Evolutionary conservation across 2,113 vertebrate species (phyloP).

Genomic region (Xiphophorus hellerii): DNA sequence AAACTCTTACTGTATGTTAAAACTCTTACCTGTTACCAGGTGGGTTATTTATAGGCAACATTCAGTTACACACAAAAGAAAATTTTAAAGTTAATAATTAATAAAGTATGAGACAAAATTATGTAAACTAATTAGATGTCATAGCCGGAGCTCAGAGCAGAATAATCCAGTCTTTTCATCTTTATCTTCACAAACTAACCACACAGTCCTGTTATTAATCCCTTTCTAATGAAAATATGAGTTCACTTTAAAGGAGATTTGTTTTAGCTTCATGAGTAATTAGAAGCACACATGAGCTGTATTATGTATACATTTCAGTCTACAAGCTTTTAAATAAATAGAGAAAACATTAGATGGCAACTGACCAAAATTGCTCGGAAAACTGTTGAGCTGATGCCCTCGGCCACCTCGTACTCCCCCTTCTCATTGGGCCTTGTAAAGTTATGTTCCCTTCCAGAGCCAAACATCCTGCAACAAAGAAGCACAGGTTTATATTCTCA

Average conservation of each 20-base stretch:
- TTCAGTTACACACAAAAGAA: background rate
- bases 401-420: slow-evolving; percentile 96
- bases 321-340: background rate
- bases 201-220: background rate
- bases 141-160: background rate
- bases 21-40: background rate
- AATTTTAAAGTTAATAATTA: background rate
- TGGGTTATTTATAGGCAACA: slow-evolving; percentile 3
- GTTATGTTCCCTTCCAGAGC: slow-evolving; percentile 97
- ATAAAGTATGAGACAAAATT: background rate
- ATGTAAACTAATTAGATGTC: background rate
- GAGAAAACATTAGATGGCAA: slow-evolving; percentile 9
- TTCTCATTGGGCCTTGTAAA: slow-evolving; percentile 98
- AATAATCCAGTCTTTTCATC: background rate
- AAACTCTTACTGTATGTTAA: slow-evolving; percentile 1
- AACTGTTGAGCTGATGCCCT: slow-evolving; percentile 98
- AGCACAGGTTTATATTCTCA: slow-evolving; percentile 20
- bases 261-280: background rate
- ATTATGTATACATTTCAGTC: background rate
- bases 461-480: slow-evolving; percentile 90
- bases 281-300: background rate
- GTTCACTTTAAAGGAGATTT: background rate
- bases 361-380: slow-evolving; percentile 97
- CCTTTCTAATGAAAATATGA: background rate
- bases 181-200: background rate